Base-by-base conservation (phyloP, 1,140 invertebrate species). In the Aphidius gifuensis region DNA sequence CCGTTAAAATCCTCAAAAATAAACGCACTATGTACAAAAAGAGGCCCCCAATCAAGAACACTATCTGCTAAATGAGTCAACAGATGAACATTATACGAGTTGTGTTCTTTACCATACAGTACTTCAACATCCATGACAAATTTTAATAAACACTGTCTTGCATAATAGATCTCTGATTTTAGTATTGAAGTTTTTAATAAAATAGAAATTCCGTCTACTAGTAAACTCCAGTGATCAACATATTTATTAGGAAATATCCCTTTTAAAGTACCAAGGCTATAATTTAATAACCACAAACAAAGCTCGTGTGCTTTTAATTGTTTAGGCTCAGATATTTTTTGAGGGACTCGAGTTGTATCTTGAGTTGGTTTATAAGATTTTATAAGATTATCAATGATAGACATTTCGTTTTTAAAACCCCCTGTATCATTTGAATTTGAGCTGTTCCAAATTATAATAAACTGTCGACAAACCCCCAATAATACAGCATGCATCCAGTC, bases 231-330 rank as follows among this genome's bases (percentile, higher is more conserved):
- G 55, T 74, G 71, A 40, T 69, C 32, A 9, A 71, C 63, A 64
- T 64, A 71, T 66, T 64, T 66, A 16, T 5, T 9, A 9, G 61
- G 58, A 39, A 68, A 43, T 23, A 65, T 21, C 59, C 39, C 49
- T 63, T 66, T 66, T 9, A 9, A 71, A 56, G 16, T 62, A 64
- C 9, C 64, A 55, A 70, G 43, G 47, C 67, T 68, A 61, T 72
- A 67, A 61, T 53, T 67, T 38, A 73, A 44, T 4, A 72, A 53
- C 55, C 64, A 74, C 3, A 49, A 54, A 5, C 61, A 58, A 63
- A 65, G 73, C 58, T 74, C 71, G 54, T 74, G 67, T 38, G 72
- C 71, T 65, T 74, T 74, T 70, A 64, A 74, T 64, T 64, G 53
- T 7, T 23, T 55, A 38, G 67, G 43, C 38, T 69, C 64, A 9